These are phyloP conservation scores for Lepidochitona cinerea DNA, from an alignment of 2,888 invertebrate species.

Conservation along the genomic window DNA sequence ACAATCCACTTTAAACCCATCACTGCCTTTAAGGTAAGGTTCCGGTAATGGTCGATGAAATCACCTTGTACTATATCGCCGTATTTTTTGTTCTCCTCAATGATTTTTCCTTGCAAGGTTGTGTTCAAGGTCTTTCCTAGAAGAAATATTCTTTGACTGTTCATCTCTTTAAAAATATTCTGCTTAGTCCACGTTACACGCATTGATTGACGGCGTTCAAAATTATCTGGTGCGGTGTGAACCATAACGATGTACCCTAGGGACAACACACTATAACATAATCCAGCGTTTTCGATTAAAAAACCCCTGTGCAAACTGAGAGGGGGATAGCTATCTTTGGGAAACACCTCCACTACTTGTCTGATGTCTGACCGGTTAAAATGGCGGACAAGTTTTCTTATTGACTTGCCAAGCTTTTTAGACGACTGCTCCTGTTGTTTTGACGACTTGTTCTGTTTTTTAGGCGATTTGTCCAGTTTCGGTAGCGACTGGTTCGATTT, in stretches of 20 bases:
- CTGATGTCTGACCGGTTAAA: too few species aligned
- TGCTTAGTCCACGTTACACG: neutral
- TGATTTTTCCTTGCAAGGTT: neutral
- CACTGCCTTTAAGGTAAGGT: slow-evolving; percentile 1
- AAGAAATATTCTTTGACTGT: neutral
- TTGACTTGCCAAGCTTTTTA: too few species aligned
- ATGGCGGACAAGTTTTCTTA: too few species aligned
- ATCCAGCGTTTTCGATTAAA: neutral
- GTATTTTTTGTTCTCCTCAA: neutral
- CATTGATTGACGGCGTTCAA: neutral
- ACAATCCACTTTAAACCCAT: neutral
- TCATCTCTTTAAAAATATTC: neutral
- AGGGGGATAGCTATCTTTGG: too few species aligned
- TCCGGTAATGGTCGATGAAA: slow-evolving; percentile 2
- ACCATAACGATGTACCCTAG: neutral
- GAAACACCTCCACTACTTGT: too few species aligned
- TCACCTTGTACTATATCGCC: slow-evolving; percentile 5
- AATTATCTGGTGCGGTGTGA: neutral
- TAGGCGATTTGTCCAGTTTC: too few species aligned
- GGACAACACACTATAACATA: neutral
- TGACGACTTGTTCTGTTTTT: too few species aligned
- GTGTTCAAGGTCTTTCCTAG: neutral
- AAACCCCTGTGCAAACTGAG: too few species aligned
- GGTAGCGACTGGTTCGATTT: too few species aligned
- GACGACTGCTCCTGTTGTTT: too few species aligned